These are phyloP conservation scores for Drosophila eugracilis DNA, from an alignment of 1,140 invertebrate genomes.

Conservation along the genomic window DNA sequence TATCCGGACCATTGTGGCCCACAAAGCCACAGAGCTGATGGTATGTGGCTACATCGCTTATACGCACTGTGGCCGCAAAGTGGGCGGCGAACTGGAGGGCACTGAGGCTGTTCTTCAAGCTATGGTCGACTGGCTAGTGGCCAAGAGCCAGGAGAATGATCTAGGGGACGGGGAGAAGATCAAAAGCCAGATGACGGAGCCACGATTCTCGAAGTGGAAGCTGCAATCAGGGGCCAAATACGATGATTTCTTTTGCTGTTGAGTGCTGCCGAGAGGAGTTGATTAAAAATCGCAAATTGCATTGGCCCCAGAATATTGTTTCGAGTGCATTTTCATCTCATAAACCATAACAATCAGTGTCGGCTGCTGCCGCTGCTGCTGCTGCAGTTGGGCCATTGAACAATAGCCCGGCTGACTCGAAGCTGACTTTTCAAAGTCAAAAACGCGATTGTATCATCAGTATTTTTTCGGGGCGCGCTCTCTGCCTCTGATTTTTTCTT, in stretches of 20 bases:
- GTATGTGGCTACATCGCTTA: constrained; percentile 55
- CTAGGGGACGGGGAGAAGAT: constrained; percentile 2
- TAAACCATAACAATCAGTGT: constrained; percentile 74
- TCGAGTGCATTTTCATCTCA: constrained; percentile 71
- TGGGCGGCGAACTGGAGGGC: constrained; percentile 54
- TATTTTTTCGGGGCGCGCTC: constrained; percentile 55
- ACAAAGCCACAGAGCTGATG: constrained; percentile 41
- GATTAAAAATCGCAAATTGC: constrained; percentile 56
- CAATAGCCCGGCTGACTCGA: constrained; percentile 58
- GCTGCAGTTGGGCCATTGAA: constrained; percentile 56
- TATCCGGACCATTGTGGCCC: constrained; percentile 17
- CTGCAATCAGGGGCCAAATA: constrained; percentile 43
- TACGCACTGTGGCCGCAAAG: constrained; percentile 48
- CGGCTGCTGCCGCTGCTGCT: constrained; percentile 19
- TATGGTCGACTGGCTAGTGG: constrained; percentile 53
- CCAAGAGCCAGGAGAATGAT: constrained; percentile 4
- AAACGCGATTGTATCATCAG: constrained; percentile 82
- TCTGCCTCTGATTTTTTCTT: constrained; percentile 39
- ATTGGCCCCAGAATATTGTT: constrained; percentile 58
- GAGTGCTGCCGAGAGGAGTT: constrained; percentile 13
- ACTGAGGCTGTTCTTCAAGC: constrained; percentile 10
- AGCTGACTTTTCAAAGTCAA: constrained; percentile 82
- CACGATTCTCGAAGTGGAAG: constrained; percentile 30
- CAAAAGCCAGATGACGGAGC: constrained; percentile 19
- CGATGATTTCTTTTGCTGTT: constrained; percentile 63